A percentile compares a stretch with the other conserved stretches of the same genome.
Conservation (phyloP, 2,888 invertebrate species). For the Drosophila dives region DNA sequence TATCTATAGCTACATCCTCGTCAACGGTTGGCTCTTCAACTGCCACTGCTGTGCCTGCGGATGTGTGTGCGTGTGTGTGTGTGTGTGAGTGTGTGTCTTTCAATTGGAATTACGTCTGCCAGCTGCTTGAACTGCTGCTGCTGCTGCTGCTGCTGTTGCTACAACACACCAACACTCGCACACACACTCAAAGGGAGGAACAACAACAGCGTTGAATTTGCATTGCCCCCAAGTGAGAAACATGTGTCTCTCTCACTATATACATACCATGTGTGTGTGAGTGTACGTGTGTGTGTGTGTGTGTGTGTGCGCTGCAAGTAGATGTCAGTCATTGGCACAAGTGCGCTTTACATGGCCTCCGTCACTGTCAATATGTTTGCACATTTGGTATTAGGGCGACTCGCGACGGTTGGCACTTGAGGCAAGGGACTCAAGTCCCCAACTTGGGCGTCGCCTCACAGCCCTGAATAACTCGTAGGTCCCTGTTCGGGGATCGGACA, state of each 20-base stretch:
- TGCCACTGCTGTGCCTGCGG: constrained; percentile 25
- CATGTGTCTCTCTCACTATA: constrained; percentile 29
- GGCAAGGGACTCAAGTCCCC: neutral
- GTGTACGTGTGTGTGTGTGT: constrained; percentile 11
- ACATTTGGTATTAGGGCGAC: constrained; percentile 46
- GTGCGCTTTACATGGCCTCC: constrained; percentile 55
- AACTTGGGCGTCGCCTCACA: neutral
- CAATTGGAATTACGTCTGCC: constrained; percentile 59
- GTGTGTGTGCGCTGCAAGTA: constrained; percentile 22
- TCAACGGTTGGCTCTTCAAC: constrained; percentile 50
- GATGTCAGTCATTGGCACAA: constrained; percentile 78
- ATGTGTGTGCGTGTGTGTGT: constrained; percentile 4
- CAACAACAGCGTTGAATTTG: constrained; percentile 59
- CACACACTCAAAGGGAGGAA: neutral
- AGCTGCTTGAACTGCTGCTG: constrained; percentile 51
- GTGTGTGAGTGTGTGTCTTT: constrained; percentile 12
- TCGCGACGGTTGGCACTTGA: constrained; percentile 31
- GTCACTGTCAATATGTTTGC: constrained; percentile 55
- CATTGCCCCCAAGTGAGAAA: constrained; percentile 57
- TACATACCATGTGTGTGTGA: constrained; percentile 8
- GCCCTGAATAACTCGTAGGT: neutral
- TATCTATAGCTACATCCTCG: constrained; percentile 27
- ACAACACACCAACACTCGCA: constrained; percentile 2
- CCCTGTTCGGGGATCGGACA: neutral
- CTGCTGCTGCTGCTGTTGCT: constrained; percentile 8